phyloP scores from a whole-genome alignment of 2,797 vertebrate species.

The Vipera ursinii region DNA sequence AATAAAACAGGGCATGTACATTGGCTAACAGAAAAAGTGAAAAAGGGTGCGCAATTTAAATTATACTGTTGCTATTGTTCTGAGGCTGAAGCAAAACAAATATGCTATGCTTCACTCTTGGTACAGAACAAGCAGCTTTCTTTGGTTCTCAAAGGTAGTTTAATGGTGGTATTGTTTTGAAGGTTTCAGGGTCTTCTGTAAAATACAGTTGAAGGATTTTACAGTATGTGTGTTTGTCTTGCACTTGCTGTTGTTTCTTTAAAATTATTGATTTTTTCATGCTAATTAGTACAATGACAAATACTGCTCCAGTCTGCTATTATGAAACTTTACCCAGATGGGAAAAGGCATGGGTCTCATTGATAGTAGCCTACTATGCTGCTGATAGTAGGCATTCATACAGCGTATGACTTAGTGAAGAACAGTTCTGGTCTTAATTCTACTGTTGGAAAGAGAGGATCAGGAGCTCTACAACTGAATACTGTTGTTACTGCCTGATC shows the following conservation, averaged over 20 bases:
- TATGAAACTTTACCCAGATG: background rate
- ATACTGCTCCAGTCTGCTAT: background rate
- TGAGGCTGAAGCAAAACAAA: background rate
- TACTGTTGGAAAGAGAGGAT: background rate
- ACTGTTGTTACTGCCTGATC: background rate
- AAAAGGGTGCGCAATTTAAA: background rate
- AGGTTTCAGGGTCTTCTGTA: background rate
- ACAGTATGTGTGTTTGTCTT: background rate
- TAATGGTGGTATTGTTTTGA: background rate
- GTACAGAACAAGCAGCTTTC: background rate
- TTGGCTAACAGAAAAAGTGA: background rate
- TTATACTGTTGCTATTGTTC: background rate
- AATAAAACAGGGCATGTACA: background rate
- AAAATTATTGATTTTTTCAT: background rate
- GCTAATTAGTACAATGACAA: background rate
- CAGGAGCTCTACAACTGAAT: background rate
- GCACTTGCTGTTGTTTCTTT: background rate
- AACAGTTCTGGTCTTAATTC: background rate
- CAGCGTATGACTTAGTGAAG: background rate
- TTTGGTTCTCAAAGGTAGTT: background rate
- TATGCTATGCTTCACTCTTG: background rate
- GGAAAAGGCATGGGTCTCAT: background rate
- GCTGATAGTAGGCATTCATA: background rate
- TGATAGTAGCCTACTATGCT: background rate
- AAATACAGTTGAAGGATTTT: background rate